Conservation (phyloP, 2,113 vertebrate genomes). For the Xiphophorus maculatus region DNA sequence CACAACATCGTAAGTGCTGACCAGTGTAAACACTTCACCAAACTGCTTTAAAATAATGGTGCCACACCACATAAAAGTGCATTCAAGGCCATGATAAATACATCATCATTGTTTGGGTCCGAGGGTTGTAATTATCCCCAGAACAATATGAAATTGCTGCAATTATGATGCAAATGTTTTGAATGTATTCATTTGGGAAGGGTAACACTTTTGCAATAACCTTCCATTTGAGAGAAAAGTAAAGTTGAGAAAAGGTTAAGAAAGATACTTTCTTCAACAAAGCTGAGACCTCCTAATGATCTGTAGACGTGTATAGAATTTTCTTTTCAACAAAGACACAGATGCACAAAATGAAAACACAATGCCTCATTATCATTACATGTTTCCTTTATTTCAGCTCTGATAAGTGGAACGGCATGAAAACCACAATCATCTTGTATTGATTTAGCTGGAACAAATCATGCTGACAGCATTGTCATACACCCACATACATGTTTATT, state of each 20-base stretch:
- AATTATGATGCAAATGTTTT: slow-evolving; percentile 51
- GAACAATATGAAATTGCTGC: slow-evolving; percentile 35
- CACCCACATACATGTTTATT: slow-evolving; percentile 15
- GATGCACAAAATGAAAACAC: slow-evolving; percentile 1
- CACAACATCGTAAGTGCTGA: neutral
- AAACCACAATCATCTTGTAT: slow-evolving; percentile 11
- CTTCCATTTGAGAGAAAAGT: slow-evolving; percentile 15
- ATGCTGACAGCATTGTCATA: slow-evolving; percentile 7
- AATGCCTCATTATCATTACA: slow-evolving; percentile 6
- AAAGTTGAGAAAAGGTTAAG: slow-evolving; percentile 12
- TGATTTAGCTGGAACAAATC: slow-evolving; percentile 23
- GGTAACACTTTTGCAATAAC: neutral
- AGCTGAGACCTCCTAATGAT: neutral
- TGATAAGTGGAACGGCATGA: slow-evolving; percentile 10
- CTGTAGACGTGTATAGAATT: neutral
- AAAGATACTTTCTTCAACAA: neutral
- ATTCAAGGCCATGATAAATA: slow-evolving; percentile 11
- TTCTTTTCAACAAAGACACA: neutral
- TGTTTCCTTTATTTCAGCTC: slow-evolving; percentile 53
- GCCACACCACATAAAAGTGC: slow-evolving; percentile 9
- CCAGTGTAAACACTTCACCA: slow-evolving; percentile 1
- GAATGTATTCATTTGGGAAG: slow-evolving; percentile 13
- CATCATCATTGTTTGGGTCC: slow-evolving; percentile 23
- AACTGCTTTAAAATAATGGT: slow-evolving; percentile 15
- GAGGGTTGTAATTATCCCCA: slow-evolving; percentile 34